Conservation (phyloP, 2,797 vertebrate species). For the Melanogrammus aeglefinus region DNA sequence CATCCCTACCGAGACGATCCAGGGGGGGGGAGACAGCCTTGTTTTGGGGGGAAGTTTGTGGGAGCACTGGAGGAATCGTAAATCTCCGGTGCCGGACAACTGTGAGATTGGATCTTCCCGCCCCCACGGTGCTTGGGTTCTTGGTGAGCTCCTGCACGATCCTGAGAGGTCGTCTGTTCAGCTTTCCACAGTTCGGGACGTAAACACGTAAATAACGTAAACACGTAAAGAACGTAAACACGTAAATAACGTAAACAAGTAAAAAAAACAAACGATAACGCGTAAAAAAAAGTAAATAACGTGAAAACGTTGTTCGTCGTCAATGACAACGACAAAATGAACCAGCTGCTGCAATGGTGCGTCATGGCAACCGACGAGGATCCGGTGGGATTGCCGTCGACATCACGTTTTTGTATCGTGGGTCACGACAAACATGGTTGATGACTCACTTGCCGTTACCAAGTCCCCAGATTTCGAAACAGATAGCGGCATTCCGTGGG, state of each 20-base stretch:
- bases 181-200: too few relatives aligned
- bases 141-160: too few relatives aligned
- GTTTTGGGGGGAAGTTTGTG: slow-evolving; percentile 19
- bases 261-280: too few relatives aligned
- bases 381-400: background rate
- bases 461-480: slow-evolving; percentile 47
- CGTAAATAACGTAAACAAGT: too few relatives aligned
- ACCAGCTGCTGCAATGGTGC: background rate
- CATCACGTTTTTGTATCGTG: background rate
- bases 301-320: background rate
- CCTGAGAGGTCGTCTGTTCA: too few relatives aligned
- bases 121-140: slow-evolving; percentile 15
- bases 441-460: slow-evolving; percentile 47
- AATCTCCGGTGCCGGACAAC: slow-evolving; percentile 42
- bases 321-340: background rate
- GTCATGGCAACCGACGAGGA: too few relatives aligned
- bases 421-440: slow-evolving; percentile 20
- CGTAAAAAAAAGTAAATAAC: too few relatives aligned
- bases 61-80: slow-evolving; percentile 39
- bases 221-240: too few relatives aligned
- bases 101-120: slow-evolving; percentile 38
- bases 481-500: slow-evolving; percentile 32
- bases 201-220: too few relatives aligned
- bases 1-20: too few relatives aligned
- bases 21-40: background rate